Base-by-base conservation (phyloP, 1,140 invertebrate species). In the Eulimnadia texana region DNA sequence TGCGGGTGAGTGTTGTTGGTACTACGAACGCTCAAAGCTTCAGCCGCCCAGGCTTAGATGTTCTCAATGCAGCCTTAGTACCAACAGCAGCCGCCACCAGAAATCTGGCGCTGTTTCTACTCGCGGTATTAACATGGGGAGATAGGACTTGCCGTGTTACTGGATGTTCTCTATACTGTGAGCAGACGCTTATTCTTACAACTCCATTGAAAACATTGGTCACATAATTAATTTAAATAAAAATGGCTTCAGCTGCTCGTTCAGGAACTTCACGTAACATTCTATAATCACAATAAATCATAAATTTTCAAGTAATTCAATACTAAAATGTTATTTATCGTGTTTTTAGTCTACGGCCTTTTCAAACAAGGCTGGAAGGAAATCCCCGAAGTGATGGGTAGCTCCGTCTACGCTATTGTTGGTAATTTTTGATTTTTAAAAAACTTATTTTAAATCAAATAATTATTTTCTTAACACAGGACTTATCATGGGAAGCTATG, bases 321-420 rank as follows among this genome's bases (percentile, higher is more conserved):
- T 11, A 11, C n/a, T 11, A 11, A 11, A 47, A 47, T 47, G 42
- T n/a, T 11, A 52, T n/a, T 52, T 19, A 19, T 11, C n/a, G 51
- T 3, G 42, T n/a, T n/a, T 42, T 29, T 27, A 66, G 65, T 66
- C 9, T 50, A 69, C 65, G 71, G 68, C 6, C 67, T 79, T 9
- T 71, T 77, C 47, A 80, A 77, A 67, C 72, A 71, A 64, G 78
- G 74, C 13, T 82, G 79, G 79, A 75, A 79, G 69, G 81, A 84
- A 71, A 82, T 84, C 64, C 83, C 84, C 19, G 84, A 84, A 68
- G 72, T 85, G 20, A 73, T 82, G 68, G 77, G 70, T 51, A 71
- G 75, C 53, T 69, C 73, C 6, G 66, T 69, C 53, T 66, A 83
- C 60, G 79, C 72, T 16, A 22, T 80, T 1, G 10, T 64, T 65